Base-by-base conservation (phyloP, 2,888 invertebrate genomes). In the Calliscelio sp. region DNA sequence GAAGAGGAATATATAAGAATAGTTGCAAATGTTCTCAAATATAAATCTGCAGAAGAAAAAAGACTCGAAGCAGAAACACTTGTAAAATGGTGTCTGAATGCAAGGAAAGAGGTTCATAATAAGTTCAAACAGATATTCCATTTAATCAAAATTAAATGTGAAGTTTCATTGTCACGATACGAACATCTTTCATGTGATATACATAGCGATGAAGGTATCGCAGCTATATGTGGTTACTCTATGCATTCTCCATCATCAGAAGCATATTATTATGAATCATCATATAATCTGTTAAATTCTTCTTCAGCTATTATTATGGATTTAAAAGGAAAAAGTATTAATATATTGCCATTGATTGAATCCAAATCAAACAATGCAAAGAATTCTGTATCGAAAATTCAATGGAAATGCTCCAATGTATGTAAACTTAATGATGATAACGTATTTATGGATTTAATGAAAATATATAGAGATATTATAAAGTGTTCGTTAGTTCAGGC, bases 41-140 rank as follows among this genome's bases (percentile, higher is more conserved):
- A 51, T 24, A 51, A 66, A 35, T 16, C 49, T 22, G 7, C n/a
- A 20, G 35, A 66, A 51, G 66, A 51, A 66, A 66, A 66, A 35
- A 16, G 51, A 14, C n/a, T 66, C 2, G 35, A 66, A 66, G 51
- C 66, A 22, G 66, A 51, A 35, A 28, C 20, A 6, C 11, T 66
- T 14, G 24, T 22, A 51, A 66, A 66, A 51, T 66, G 66, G 66
- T 51, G 66, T 28, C 16, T 49, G 8, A 35, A 6, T 35, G 32
- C 51, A 32, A 32, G 66, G 22, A 11, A 51, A 22, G 51, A 35
- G 8, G 11, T 22, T 28, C 2, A n/a, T 28, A 66, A 66, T n/a
- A 14, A 51, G 22, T 51, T 66, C 20, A 32, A 25, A 49, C 11
- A 66, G n/a, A 22, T 18, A 14, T 35, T 51, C 6, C 5, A 24